These are phyloP conservation scores for Zalophus californianus DNA, from an alignment of 2,797 vertebrate species.

Conservation along the genomic window DNA sequence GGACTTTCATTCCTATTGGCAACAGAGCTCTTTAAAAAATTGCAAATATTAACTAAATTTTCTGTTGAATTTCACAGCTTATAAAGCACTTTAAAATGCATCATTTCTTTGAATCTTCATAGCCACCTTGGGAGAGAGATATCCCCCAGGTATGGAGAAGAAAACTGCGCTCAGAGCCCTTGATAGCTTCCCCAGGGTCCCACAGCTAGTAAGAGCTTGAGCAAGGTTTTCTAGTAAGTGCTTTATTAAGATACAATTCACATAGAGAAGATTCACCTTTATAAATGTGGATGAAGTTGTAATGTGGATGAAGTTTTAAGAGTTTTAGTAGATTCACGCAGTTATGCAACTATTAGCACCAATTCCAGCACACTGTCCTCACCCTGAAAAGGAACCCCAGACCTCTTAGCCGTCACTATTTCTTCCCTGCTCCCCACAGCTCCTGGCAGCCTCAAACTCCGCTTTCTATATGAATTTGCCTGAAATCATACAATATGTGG, in stretches of 20 bases:
- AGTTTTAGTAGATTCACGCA: not conserved
- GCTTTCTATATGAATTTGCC: not conserved
- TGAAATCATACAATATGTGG: not conserved
- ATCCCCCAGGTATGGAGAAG: not conserved
- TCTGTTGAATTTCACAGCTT: not conserved
- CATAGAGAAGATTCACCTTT: not conserved
- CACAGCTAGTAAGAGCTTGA: not conserved
- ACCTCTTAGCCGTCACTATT: not conserved
- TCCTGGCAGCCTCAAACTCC: not conserved
- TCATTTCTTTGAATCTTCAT: not conserved
- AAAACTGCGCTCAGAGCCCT: not conserved
- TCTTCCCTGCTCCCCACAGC: not conserved
- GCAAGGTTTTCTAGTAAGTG: not conserved
- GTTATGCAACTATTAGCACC: not conserved
- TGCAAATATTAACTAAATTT: constrained; percentile 36
- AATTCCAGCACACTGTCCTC: not conserved
- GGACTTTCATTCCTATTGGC: not conserved
- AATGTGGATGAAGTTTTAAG: not conserved
- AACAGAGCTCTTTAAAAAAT: constrained; percentile 52
- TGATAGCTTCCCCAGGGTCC: not conserved
- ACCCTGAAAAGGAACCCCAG: not conserved
- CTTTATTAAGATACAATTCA: not conserved
- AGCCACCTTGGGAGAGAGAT: not conserved
- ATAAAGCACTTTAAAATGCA: not conserved
- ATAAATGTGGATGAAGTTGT: not conserved